phyloP scores from a whole-genome alignment of 2,113 vertebrate genomes.

The Melanostigma gelatinosum region DNA sequence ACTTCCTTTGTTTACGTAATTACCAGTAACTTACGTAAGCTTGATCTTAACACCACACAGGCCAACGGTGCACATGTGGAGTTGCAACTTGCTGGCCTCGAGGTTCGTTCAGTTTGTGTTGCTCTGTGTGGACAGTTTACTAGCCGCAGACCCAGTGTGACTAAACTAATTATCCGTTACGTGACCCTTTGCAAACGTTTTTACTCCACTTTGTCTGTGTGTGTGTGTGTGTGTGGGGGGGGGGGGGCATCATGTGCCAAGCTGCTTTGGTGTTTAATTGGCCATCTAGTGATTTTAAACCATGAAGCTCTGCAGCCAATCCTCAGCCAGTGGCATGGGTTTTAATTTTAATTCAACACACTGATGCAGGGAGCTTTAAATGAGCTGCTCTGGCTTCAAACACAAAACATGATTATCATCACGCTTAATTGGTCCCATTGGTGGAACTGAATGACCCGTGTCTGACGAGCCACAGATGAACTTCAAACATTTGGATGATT shows the following conservation, averaged over 20 bases:
- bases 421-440: slow-evolving; percentile 44
- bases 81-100: background rate
- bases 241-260: slow-evolving; percentile 4
- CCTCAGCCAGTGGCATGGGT: slow-evolving; percentile 23
- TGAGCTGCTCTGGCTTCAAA: slow-evolving; percentile 28
- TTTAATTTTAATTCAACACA: background rate
- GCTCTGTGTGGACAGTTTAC: slow-evolving; percentile 32
- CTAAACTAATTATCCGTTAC: slow-evolving; percentile 26
- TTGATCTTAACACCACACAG: background rate
- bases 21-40: background rate
- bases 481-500: slow-evolving; percentile 51
- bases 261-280: slow-evolving; percentile 2
- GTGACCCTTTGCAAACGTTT: slow-evolving; percentile 40
- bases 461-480: slow-evolving; percentile 24
- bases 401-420: slow-evolving; percentile 46
- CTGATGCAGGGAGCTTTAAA: slow-evolving; percentile 2
- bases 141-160: slow-evolving; percentile 24
- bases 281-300: slow-evolving; percentile 30
- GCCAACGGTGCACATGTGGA: slow-evolving; percentile 8
- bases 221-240: slow-evolving; percentile 2
- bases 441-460: slow-evolving; percentile 6
- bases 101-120: slow-evolving; percentile 23
- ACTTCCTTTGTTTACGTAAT: background rate
- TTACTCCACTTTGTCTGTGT: slow-evolving; percentile 6
- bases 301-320: slow-evolving; percentile 27